Conservation (phyloP, 2,888 invertebrate species). For the Lithophane ornitopus region DNA sequence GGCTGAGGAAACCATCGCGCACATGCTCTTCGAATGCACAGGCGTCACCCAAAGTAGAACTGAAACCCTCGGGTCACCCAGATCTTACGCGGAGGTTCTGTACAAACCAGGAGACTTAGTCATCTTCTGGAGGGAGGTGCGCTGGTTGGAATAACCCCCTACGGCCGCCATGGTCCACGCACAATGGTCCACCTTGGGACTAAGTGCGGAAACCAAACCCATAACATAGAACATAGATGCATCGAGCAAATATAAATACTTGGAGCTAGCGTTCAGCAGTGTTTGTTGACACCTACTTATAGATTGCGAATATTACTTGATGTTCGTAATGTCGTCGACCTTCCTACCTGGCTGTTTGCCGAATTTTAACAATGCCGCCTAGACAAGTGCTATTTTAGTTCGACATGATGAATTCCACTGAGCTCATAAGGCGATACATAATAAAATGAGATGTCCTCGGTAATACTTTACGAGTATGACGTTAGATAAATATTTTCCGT, state of each 20-base stretch:
- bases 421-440: constrained; percentile 40
- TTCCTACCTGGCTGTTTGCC: constrained; percentile 72
- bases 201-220: no score
- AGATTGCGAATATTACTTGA: constrained; percentile 52
- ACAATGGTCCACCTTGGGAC: no score
- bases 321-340: constrained; percentile 72
- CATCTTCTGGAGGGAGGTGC: no score
- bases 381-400: constrained; percentile 68
- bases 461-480: constrained; percentile 46
- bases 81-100: no score
- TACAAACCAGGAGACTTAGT: no score
- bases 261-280: constrained; percentile 49
- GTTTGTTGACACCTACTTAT: constrained; percentile 39
- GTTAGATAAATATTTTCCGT: constrained; percentile 73
- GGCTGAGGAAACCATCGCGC: no score
- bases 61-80: no score
- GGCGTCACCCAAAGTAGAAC: no score
- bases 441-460: constrained; percentile 58
- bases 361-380: constrained; percentile 68
- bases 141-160: no score
- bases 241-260: constrained; percentile 40
- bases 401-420: constrained; percentile 62
- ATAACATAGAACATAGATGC: no score
- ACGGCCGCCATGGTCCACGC: no score
- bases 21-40: no score